Evolutionary conservation across 2,797 vertebrate genomes (phyloP), one percentile per base, ranked within the genome.

Genomic region (Scolopax rusticola): DNA sequence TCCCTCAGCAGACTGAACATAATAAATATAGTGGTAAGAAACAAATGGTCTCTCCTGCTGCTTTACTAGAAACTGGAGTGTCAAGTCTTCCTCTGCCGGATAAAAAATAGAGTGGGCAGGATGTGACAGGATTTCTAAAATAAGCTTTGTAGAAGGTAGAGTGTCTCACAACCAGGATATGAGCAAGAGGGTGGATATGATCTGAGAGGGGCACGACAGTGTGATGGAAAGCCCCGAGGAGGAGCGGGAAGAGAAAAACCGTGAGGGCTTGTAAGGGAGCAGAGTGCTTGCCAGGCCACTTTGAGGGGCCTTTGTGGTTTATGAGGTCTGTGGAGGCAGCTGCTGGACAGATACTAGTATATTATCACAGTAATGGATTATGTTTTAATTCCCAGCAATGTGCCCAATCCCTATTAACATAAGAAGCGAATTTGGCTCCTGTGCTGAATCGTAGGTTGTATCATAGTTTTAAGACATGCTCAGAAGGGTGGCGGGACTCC

Each of bases 21-120:
- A 94, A 94, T 83, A 95, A 95, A 96, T 96, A 91, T 71, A 95
- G 93, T 93, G 95, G 92, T 83, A 96, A 87, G 95, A 94, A 96
- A 96, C 80, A 95, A 97, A 96, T 92, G 90, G 71, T 84, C 90
- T 96, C 82, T 75, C 95, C 87, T 0, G 2, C 92, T 89, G 89
- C 94, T 96, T 94, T 96, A 89, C 91, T 91, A 95, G 95, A 93
- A 95, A 92, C 79, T 78, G 53, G 61, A 96, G 85, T 93, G 94
- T 95, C 93, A 93, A 88, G 93, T 88, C 92, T 96, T 96, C 89
- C 87, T 95, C 60, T 95, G 41, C 47, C 0, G 10, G 67, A 92
- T 95, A 79, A 96, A 95, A 97, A 93, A 93, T 93, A 69, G 73
- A 86, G 89, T 93, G 96, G 91, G 84, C 79, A 93, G 91, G 91